Evolutionary conservation across 2,797 vertebrate species (phyloP).

Genomic region (Spizella passerina): DNA sequence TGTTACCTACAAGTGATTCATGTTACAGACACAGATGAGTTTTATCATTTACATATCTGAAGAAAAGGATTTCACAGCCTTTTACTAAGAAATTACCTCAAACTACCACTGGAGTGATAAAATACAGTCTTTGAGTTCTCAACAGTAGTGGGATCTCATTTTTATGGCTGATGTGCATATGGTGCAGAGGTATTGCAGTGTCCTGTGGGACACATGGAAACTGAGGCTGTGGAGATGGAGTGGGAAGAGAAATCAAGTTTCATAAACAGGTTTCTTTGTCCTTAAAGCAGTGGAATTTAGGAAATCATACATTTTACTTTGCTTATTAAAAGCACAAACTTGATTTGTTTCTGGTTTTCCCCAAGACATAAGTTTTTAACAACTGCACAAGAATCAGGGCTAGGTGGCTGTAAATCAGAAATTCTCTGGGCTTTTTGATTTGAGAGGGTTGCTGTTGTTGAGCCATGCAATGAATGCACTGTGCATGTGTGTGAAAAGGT

Average conservation of each 20-base stretch:
- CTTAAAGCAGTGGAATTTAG: background rate
- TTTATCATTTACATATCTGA: background rate
- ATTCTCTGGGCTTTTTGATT: conserved; percentile 41
- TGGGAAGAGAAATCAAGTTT: background rate
- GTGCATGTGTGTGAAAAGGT: conserved; percentile 81
- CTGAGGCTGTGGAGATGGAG: background rate
- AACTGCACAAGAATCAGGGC: background rate
- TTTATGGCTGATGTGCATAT: background rate
- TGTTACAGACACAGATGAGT: background rate
- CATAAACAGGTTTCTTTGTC: background rate
- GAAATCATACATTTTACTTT: background rate
- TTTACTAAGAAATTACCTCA: background rate
- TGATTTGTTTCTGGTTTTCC: background rate
- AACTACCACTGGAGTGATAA: background rate
- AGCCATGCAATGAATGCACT: conserved; percentile 75
- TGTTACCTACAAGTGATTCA: background rate
- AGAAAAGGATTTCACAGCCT: background rate
- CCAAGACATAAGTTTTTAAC: conserved; percentile 15
- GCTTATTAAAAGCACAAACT: background rate
- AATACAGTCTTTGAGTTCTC: background rate
- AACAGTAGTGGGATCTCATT: background rate
- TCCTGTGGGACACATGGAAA: background rate
- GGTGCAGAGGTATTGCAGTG: background rate
- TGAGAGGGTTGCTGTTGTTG: conserved; percentile 54
- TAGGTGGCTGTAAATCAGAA: background rate